Percentiles rank a stretch among this genome's conserved stretches.
These are phyloP conservation scores for Brachionus calyciflorus DNA, from an alignment of 1,140 invertebrate genomes.

Conservation along the genomic window DNA sequence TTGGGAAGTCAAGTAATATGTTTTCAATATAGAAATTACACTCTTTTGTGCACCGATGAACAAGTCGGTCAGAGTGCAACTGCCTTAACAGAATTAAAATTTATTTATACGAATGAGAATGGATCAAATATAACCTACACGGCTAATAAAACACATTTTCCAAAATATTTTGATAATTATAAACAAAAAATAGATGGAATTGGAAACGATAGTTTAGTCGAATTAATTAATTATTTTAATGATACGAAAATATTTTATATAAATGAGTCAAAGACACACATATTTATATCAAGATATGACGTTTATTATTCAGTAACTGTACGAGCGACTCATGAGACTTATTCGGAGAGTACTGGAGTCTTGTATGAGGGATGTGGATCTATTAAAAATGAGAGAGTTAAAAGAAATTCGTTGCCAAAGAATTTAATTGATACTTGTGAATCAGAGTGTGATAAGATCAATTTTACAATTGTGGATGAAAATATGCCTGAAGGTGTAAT, in stretches of 20 bases:
- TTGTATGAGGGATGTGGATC: background rate
- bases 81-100: background rate
- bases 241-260: background rate
- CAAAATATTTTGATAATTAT: background rate
- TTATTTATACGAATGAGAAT: background rate
- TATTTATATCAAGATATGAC: background rate
- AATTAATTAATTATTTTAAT: no score
- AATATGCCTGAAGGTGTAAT: background rate
- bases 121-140: background rate
- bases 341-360: slow-evolving; percentile 1
- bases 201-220: no score
- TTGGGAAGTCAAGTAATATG: background rate
- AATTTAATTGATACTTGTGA: no score
- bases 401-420: background rate
- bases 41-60: background rate
- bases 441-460: background rate
- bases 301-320: background rate
- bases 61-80: background rate
- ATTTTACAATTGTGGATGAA: background rate
- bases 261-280: slow-evolving; percentile 12
- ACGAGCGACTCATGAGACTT: background rate
- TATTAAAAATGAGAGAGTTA: background rate
- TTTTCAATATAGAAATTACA: background rate
- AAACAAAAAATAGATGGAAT: background rate
- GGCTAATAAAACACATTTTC: background rate